Conservation (phyloP, 2,113 vertebrate genomes). For the Hyperoodon ampullatus region DNA sequence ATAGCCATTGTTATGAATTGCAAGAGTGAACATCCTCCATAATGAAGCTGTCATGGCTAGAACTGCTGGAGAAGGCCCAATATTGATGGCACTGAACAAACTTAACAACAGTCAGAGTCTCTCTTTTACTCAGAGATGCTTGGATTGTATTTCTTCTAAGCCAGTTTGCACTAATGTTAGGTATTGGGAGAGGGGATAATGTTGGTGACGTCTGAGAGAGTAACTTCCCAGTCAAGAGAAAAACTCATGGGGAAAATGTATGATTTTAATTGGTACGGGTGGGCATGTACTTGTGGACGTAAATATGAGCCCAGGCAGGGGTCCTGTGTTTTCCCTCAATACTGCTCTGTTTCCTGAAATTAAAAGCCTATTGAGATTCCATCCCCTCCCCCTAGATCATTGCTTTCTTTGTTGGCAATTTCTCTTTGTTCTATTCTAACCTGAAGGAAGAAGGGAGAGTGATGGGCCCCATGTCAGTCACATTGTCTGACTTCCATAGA, state of each 20-base stretch:
- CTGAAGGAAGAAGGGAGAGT: conserved; percentile 72
- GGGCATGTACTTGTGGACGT: background rate
- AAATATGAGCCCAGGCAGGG: background rate
- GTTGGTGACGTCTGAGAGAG: background rate
- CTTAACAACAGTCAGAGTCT: conserved; percentile 67
- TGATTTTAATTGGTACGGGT: conserved; percentile 48
- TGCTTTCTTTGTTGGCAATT: conserved; percentile 80
- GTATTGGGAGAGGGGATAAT: background rate
- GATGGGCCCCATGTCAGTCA: conserved; percentile 82
- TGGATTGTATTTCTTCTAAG: conserved; percentile 74
- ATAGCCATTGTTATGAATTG: background rate
- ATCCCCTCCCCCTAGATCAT: conserved; percentile 67
- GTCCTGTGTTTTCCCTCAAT: conserved; percentile 39
- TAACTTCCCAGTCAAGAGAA: conserved; percentile 60
- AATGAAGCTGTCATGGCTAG: background rate
- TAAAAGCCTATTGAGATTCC: conserved; percentile 77
- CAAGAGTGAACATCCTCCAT: background rate
- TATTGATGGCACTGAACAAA: background rate
- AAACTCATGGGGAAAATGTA: conserved; percentile 64
- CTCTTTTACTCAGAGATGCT: conserved; percentile 71
- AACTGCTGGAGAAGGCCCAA: background rate
- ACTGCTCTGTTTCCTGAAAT: conserved; percentile 76
- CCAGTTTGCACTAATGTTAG: conserved; percentile 76
- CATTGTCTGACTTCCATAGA: conserved; percentile 81
- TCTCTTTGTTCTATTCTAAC: conserved; percentile 84